phyloP scores from a whole-genome alignment of 2,797 vertebrate genomes.

The Taeniopygia guttata region DNA sequence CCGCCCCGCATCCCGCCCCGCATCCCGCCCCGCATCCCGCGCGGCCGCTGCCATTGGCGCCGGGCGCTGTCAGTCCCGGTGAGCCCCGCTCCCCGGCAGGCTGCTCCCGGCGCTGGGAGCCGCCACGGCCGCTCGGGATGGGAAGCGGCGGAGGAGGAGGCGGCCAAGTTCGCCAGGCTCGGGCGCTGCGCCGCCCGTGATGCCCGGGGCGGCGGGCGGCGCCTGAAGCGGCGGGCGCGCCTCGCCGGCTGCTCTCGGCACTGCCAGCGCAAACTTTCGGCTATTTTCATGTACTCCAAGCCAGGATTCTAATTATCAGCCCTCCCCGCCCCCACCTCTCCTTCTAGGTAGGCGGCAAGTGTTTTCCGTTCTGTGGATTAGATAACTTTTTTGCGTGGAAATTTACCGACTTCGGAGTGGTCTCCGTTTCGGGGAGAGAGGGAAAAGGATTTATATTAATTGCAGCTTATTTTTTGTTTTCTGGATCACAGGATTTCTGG shows the following conservation, averaged over 20 bases:
- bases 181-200: not conserved
- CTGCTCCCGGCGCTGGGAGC: not conserved
- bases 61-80: conserved; percentile 59
- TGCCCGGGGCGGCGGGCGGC: not conserved
- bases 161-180: conserved; percentile 68
- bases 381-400: conserved; percentile 58
- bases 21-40: conserved; percentile 57
- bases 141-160: conserved; percentile 43
- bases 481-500: conserved; percentile 54
- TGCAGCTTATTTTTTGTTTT: conserved; percentile 10
- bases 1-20: conserved; percentile 48
- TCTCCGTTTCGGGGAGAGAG: not conserved
- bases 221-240: not conserved
- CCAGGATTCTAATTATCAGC: conserved; percentile 4
- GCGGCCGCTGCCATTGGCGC: conserved; percentile 63
- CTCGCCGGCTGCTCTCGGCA: not conserved
- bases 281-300: not conserved
- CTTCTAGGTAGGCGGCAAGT: conserved; percentile 37
- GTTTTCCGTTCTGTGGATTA: not conserved
- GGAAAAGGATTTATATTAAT: not conserved
- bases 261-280: conserved; percentile 33
- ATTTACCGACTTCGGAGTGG: conserved; percentile 42
- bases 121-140: conserved; percentile 35
- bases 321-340: not conserved
- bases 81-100: not conserved